Evolutionary conservation across 2,888 invertebrate genomes (phyloP), one percentile per base, ranked within the genome.

Genomic region (Drosophila algonquin): DNA sequence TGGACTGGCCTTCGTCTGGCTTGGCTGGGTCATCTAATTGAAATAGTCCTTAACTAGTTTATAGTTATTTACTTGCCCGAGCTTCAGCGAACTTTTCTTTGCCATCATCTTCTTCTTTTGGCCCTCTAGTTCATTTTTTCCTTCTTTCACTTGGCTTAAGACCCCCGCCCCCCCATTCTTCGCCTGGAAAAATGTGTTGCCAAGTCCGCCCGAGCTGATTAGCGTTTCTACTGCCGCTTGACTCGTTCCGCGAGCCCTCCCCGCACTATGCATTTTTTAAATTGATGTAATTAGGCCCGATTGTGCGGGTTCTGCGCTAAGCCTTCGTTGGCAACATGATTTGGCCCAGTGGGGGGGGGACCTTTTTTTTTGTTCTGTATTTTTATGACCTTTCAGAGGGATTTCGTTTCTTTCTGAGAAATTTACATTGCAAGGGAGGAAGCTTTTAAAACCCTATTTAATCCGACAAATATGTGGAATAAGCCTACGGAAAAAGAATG

Each of bases 41-140:
- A 84, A 85, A 85, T 79, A 76, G 85, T 84, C 87, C 77, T 79
- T 85, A 85, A 87, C 84, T 84, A 86, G 89, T 83, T 83, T 83
- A 88, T 83, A 83, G 88, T 88, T 83, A 83, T 83, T 86, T 83
- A 80, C 86, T 80, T 72, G 72, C 46, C 54, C 47, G 50, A 40
- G 57, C 62, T 52, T 59, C 52, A 53, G 69, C 57, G 21, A 68
- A 58, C 69, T 67, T 63, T 50, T 46, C 27, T 32, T 30, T 16
- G 27, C 32, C 30, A 21, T 32, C 46, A 21, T 21, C 10, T 12
- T 4, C 44, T 53, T 24, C 24, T 55, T 55, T 27, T 35, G 3
- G 27, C 6, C 16, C 52, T 55, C 48, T 54, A 45, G 44, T n/a
- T 44, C 45, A 45, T 55, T 45, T 40, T 52, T n/a, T 32, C 12